A percentile compares a stretch with the other conserved stretches of the same genome.
Evolutionary conservation across 1,140 invertebrate genomes (phyloP).

Genomic region (Probaryconus sp.): DNA sequence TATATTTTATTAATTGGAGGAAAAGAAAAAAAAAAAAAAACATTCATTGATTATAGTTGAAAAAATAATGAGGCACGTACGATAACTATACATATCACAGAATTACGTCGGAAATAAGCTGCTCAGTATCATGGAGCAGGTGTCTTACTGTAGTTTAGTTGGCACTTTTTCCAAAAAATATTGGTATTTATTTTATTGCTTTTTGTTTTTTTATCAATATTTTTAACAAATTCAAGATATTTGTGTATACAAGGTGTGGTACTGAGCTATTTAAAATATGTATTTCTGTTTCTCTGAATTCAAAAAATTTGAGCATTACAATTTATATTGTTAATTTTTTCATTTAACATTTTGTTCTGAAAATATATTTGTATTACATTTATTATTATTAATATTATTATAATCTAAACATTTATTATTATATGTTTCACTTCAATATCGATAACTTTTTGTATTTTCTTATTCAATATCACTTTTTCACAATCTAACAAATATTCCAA

Average conservation of each 20-base stretch:
- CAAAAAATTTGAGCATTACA: slow-evolving; percentile 41
- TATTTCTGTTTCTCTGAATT: slow-evolving; percentile 13
- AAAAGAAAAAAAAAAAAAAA: slow-evolving; percentile 39
- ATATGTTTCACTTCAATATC: too few relatives aligned
- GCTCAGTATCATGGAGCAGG: slow-evolving; percentile 29
- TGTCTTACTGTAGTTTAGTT: slow-evolving; percentile 46
- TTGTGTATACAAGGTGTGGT: slow-evolving; percentile 29
- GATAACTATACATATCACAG: slow-evolving; percentile 55
- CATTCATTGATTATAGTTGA: slow-evolving; percentile 17
- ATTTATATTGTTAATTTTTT: too few relatives aligned
- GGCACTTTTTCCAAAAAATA: slow-evolving; percentile 46
- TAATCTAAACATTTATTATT: slow-evolving; percentile 18
- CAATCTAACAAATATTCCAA: too few relatives aligned
- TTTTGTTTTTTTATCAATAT: slow-evolving; percentile 18
- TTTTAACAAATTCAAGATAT: slow-evolving; percentile 17
- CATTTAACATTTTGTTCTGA: slow-evolving; percentile 25
- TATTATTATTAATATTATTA: slow-evolving; percentile 21
- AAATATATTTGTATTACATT: slow-evolving; percentile 41
- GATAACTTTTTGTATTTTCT: too few relatives aligned
- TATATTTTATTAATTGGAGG: too few relatives aligned
- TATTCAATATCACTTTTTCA: too few relatives aligned
- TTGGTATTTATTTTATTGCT: slow-evolving; percentile 13
- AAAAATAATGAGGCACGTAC: slow-evolving; percentile 52
- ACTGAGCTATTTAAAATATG: slow-evolving; percentile 31
- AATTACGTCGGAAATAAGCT: slow-evolving; percentile 51